These are phyloP conservation scores for Falco berigora DNA, from an alignment of 2,797 vertebrate genomes.

Conservation along the genomic window DNA sequence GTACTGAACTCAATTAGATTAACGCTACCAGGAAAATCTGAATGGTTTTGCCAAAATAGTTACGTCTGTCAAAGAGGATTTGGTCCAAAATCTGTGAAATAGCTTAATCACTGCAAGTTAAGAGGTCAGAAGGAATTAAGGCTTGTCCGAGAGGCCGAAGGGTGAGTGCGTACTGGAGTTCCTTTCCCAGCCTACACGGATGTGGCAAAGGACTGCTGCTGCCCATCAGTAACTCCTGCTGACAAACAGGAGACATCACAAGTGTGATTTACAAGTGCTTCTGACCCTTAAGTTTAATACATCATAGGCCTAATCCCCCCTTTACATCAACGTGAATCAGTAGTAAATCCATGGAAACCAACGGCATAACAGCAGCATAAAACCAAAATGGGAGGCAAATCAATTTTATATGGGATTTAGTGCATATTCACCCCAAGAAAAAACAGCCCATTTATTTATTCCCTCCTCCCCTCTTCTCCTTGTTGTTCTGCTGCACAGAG, in stretches of 20 bases:
- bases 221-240: not conserved
- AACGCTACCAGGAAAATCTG: not conserved
- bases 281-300: not conserved
- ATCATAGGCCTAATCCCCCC: not conserved
- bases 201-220: not conserved
- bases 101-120: not conserved
- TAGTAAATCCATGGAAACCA: not conserved
- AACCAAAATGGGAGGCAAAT: not conserved
- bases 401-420: not conserved
- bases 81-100: not conserved
- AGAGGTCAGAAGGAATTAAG: not conserved
- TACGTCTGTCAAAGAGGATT: not conserved
- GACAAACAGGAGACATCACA: not conserved
- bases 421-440: not conserved
- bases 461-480: not conserved
- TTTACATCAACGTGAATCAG: not conserved
- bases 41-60: not conserved
- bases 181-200: not conserved
- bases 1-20: not conserved
- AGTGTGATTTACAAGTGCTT: not conserved
- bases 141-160: not conserved
- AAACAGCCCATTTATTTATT: not conserved
- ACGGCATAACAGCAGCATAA: not conserved
- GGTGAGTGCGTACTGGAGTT: accelerated
- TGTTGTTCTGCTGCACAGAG: not conserved